Evolutionary conservation across 2,113 vertebrate species (phyloP), one percentile per base, ranked within the genome.

Genomic region (Athene noctua): DNA sequence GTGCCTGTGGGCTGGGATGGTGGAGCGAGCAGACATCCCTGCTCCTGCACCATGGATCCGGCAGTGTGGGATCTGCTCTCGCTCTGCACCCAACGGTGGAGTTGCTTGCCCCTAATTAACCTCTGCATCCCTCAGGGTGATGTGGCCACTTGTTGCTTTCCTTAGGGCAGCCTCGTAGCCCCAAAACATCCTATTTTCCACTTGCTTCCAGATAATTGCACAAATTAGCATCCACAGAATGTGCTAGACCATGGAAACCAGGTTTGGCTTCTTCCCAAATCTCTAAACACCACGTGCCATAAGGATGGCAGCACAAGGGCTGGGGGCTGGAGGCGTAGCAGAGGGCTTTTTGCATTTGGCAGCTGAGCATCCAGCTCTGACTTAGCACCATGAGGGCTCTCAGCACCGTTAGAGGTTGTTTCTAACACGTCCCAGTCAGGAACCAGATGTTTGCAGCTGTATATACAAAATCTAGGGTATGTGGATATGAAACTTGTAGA

Each of bases 261-360:
- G 42, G 26, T 34, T 80, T 62, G 58, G 62, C 44, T 63, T 80
- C 49, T 13, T 82, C 58, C n/a, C 25, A 47, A 0, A 51, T 2
- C 52, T 46, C 4, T 2, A 38, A 0, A 0, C 5, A 4, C 36
- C 12, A 1, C 1, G 2, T 61, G 42, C 82, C 11, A 0, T 6
- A 1, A 10, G 54, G 55, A 5, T 11, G 34, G 49, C 57, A 42
- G 61, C 36, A 9, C 34, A 0, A 17, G 52, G 58, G 44, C 75
- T 46, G 66, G 16, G 59, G 26, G 59, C 63, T 47, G 80, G 58
- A 77, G 71, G 6, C 0, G 0, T 4, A 15, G 47, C 21, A 9
- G 65, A 29, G 16, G 1, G 15, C 90, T 30, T 2, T 49, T 2
- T 5, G 22, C 0, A 0, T 74, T 66, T 74, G 66, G 65, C 38